These are phyloP conservation scores for Propithecus deckenii DNA, from an alignment of 2,797 vertebrate species.

Conservation along the genomic window DNA sequence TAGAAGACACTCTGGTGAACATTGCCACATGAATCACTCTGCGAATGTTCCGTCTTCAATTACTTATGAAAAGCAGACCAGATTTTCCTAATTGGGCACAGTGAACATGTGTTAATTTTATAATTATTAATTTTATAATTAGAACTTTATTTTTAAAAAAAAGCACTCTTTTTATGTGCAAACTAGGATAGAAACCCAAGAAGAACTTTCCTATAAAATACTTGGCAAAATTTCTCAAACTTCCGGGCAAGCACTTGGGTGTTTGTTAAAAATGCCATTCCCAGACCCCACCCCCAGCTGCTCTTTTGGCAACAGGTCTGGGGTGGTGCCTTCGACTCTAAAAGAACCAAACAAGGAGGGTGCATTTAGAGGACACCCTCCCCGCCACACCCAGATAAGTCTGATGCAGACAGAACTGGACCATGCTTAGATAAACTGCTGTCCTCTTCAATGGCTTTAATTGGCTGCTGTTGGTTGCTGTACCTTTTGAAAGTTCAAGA, in stretches of 20 bases:
- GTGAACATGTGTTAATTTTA: not conserved
- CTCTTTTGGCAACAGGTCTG: fast-evolving
- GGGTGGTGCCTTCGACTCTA: not conserved
- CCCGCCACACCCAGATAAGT: too few species aligned
- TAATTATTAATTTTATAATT: constrained; percentile 4
- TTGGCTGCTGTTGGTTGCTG: not conserved
- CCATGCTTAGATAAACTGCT: not conserved
- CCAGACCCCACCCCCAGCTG: not conserved
- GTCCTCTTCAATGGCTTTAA: too few species aligned
- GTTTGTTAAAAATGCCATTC: not conserved
- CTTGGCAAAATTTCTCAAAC: not conserved
- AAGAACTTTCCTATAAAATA: not conserved
- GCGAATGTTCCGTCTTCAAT: not conserved
- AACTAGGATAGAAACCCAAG: not conserved
- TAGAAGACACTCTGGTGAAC: not conserved
- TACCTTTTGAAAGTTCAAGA: not conserved
- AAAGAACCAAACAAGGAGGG: too few species aligned
- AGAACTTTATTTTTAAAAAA: not conserved
- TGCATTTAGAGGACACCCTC: not conserved
- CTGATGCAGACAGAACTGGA: not conserved
- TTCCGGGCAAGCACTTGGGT: not conserved
- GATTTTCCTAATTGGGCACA: constrained; percentile 11
- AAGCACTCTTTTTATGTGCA: not conserved
- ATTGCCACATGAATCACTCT: not conserved
- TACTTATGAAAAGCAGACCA: constrained; percentile 32